Conservation (phyloP, 1,140 invertebrate genomes). For the Penaeus japonicus region DNA sequence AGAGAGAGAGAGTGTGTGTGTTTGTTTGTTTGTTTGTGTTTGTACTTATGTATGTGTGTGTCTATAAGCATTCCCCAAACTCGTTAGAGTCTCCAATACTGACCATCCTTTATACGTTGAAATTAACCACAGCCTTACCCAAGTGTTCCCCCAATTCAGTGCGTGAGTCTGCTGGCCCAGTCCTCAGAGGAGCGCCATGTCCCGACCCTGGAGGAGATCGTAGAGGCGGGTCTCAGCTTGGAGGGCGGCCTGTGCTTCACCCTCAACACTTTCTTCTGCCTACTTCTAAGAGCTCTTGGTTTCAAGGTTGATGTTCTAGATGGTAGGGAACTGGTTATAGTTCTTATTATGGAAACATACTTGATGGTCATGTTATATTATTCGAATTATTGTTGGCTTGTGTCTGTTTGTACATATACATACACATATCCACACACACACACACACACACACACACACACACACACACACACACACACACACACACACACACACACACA, state of each 20-base stretch:
- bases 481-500: no score
- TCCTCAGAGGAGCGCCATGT: not conserved
- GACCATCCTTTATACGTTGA: no score
- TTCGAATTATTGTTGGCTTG: not conserved
- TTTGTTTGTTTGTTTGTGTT: no score
- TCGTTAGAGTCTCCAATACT: no score
- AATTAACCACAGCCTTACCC: no score
- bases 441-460: no score
- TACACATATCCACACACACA: no score
- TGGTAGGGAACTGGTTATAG: not conserved
- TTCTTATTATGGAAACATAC: not conserved
- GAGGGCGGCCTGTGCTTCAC: constrained; percentile 22
- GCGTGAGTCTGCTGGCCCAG: not conserved
- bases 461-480: no score
- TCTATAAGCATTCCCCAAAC: no score
- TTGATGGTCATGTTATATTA: not conserved
- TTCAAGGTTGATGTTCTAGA: not conserved
- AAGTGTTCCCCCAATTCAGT: not conserved
- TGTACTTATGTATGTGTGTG: no score
- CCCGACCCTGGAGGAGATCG: constrained; percentile 13
- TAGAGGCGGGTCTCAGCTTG: not conserved
- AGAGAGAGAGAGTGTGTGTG: no score
- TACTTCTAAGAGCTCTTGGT: not conserved
- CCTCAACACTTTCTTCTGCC: constrained; percentile 14
- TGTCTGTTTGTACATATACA: no score